Conservation (phyloP, 2,888 invertebrate genomes). For the Anodontia alba region DNA sequence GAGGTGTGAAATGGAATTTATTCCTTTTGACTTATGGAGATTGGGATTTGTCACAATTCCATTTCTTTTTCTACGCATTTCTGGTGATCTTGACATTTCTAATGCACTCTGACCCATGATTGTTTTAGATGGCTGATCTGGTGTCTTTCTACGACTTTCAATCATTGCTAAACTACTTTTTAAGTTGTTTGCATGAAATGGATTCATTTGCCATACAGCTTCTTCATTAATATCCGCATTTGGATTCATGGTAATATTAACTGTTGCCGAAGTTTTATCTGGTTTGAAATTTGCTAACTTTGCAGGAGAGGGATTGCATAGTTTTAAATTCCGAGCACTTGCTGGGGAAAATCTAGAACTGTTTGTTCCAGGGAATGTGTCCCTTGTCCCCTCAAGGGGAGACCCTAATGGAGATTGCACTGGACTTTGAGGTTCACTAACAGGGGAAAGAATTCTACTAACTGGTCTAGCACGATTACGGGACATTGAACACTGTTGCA, state of each 20-base stretch:
- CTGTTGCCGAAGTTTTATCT: constrained; percentile 75
- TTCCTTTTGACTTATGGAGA: constrained; percentile 72
- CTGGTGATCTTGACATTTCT: constrained; percentile 80
- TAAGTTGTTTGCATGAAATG: constrained; percentile 69
- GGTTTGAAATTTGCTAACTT: constrained; percentile 71
- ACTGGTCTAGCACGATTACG: constrained; percentile 89
- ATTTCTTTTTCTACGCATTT: constrained; percentile 82
- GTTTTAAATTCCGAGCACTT: constrained; percentile 66
- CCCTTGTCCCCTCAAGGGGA: constrained; percentile 85
- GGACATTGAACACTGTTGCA: constrained; percentile 91
- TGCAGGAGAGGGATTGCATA: constrained; percentile 66
- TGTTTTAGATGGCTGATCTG: constrained; percentile 68
- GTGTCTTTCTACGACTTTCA: constrained; percentile 62
- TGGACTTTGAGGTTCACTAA: constrained; percentile 90
- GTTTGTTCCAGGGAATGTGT: constrained; percentile 24
- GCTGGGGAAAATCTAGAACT: constrained; percentile 53
- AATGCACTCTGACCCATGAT: constrained; percentile 75
- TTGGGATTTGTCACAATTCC: constrained; percentile 85
- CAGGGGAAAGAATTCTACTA: constrained; percentile 87
- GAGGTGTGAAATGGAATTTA: constrained; percentile 61
- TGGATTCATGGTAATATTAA: constrained; percentile 81
- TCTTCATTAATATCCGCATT: constrained; percentile 80
- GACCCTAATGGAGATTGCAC: constrained; percentile 93
- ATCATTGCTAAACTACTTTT: constrained; percentile 66
- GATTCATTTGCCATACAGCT: constrained; percentile 81